Evolutionary conservation across 2,888 invertebrate genomes (phyloP).

Genomic region (Dryocosmus kuriphilus): DNA sequence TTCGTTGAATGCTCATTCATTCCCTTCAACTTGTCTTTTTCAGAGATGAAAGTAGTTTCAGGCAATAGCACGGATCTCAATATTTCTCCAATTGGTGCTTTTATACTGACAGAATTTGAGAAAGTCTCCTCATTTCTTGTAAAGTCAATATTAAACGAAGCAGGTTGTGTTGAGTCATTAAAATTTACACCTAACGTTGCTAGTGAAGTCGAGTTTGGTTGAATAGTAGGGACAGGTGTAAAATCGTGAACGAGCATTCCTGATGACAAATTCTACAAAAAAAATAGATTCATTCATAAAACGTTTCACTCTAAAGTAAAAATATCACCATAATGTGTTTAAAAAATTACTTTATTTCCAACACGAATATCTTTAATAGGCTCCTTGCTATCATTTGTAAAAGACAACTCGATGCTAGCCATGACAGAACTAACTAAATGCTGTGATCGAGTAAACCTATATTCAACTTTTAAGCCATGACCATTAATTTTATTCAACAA

Average conservation of each 20-base stretch:
- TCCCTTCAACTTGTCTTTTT: constrained; percentile 90
- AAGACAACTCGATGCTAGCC: constrained; percentile 88
- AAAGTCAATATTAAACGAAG: constrained; percentile 87
- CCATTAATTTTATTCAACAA: constrained; percentile 86
- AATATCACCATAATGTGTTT: neutral
- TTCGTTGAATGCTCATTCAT: constrained; percentile 90
- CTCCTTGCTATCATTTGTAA: constrained; percentile 86
- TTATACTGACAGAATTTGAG: constrained; percentile 80
- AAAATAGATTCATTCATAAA: constrained; percentile 42
- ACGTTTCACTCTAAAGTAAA: neutral
- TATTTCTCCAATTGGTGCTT: constrained; percentile 92
- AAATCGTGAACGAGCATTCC: constrained; percentile 89
- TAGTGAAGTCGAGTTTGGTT: constrained; percentile 82
- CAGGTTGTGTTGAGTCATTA: constrained; percentile 94
- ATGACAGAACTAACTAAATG: constrained; percentile 90
- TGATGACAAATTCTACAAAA: constrained; percentile 81
- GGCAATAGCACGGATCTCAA: constrained; percentile 89
- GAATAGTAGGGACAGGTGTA: constrained; percentile 83
- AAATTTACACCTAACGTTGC: constrained; percentile 92
- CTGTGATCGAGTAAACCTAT: constrained; percentile 87
- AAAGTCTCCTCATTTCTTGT: constrained; percentile 74
- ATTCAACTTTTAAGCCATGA: constrained; percentile 83
- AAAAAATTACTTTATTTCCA: constrained; percentile 83
- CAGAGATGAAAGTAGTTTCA: constrained; percentile 84
- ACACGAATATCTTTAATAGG: constrained; percentile 85